Evolutionary conservation across 2,113 vertebrate genomes (phyloP), one percentile per base, ranked within the genome.

Genomic region (Porphyrio hochstetteri): DNA sequence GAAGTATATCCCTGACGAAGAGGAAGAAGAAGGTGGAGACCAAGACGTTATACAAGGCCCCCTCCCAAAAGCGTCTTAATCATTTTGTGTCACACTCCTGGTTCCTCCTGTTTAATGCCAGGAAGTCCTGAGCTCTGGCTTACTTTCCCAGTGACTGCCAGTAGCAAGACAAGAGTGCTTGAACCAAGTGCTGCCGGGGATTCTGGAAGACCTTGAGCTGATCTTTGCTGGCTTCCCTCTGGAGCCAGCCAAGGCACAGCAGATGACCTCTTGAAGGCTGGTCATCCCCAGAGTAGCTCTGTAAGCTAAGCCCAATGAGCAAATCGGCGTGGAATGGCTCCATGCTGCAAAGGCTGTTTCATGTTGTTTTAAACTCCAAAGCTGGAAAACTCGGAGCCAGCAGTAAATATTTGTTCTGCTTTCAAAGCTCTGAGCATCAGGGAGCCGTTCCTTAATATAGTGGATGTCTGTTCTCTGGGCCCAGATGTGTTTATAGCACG

Each of bases 351-450:
- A 65, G 65, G 18, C 69, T 60, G 11, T 60, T 93, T 86, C 44
- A 3, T 12, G 16, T 90, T 77, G 24, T 13, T 88, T 72, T 84
- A n/a, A 92, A 90, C 19, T 44, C 1, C 0, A 94, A 94, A 80
- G 14, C 44, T 91, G 86, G 67, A 74, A 71, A 81, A 81, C 61
- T 78, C 53, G 15, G 92, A 83, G 77, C 72, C 80, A 96, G 88
- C 35, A 55, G 44, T 64, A 86, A 92, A 78, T 94, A 84, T 64
- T 89, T 88, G 72, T 89, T 76, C 63, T 13, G 10, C 24, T 92
- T 88, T 92, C 35, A 81, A 91, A 93, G 61, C 69, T 46, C 44
- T 84, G 72, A 96, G 80, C 72, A 90, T 87, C 75, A 91, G 86
- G 77, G 55, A 91, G n/a, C n/a, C 31, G 24, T 95, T 96, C 69